phyloP scores from a whole-genome alignment of 1,140 invertebrate genomes.

The Nasonia vitripennis region DNA sequence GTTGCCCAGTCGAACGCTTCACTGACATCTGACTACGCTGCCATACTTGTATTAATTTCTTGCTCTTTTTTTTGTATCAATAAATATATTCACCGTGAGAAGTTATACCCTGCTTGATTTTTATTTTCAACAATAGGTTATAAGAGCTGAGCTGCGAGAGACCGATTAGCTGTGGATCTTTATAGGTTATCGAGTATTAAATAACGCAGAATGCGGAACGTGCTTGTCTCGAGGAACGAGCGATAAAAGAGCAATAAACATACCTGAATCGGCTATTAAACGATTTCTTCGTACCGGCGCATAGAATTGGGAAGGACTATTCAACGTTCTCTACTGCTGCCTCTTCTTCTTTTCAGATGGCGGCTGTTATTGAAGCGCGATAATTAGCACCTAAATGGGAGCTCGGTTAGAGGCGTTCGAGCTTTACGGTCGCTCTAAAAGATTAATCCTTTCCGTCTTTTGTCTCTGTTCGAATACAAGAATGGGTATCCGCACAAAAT shows the following conservation, averaged over 20 bases:
- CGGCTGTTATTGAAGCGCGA: constrained; percentile 34
- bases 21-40: no score
- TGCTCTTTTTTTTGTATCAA: no score
- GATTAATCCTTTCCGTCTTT: neutral
- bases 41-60: no score
- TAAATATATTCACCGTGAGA: no score
- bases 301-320: neutral
- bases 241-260: constrained; percentile 36
- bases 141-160: no score
- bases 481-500: neutral
- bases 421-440: constrained; percentile 25
- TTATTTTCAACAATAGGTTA: no score
- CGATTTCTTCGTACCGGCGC: neutral
- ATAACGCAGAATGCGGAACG: no score
- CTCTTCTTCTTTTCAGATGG: constrained; percentile 7
- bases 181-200: no score
- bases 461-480: neutral
- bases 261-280: constrained; percentile 26
- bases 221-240: neutral
- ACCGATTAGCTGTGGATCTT: no score
- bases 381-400: constrained; percentile 39
- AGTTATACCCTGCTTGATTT: no score
- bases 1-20: no score
- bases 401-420: neutral
- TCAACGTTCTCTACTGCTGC: neutral